phyloP scores from a whole-genome alignment of 2,888 invertebrate genomes.

The Lacanobia oleracea region DNA sequence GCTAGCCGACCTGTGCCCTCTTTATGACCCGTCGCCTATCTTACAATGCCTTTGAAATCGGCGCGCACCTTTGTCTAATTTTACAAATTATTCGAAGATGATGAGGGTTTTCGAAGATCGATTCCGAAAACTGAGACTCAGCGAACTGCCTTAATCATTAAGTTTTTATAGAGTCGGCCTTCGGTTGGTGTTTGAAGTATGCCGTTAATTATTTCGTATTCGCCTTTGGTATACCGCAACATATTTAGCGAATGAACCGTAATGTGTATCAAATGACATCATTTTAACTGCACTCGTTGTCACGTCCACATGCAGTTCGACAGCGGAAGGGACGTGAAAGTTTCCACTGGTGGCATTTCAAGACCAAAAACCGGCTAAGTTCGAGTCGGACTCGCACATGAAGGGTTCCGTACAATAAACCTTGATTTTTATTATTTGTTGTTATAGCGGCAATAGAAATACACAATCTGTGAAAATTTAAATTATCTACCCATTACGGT shows the following conservation, averaged over 20 bases:
- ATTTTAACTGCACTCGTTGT: constrained; percentile 68
- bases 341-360: constrained; percentile 73
- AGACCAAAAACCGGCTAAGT: too few species aligned
- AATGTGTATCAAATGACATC: constrained; percentile 55
- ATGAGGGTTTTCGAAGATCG: constrained; percentile 53
- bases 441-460: too few species aligned
- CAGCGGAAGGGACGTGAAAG: constrained; percentile 71
- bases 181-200: constrained; percentile 31
- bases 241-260: constrained; percentile 51
- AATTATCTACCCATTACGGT: too few species aligned
- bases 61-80: constrained; percentile 69
- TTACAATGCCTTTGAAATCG: constrained; percentile 71
- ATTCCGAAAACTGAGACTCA: constrained; percentile 47
- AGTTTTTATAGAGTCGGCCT: constrained; percentile 28
- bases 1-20: constrained; percentile 81
- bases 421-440: too few species aligned
- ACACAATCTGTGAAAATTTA: too few species aligned
- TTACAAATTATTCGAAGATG: constrained; percentile 63
- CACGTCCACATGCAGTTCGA: constrained; percentile 66
- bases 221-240: constrained; percentile 38
- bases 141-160: constrained; percentile 22
- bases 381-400: too few species aligned
- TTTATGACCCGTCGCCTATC: constrained; percentile 76
- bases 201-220: constrained; percentile 51
- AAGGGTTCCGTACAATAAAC: too few species aligned